Base-by-base conservation (phyloP, 2,797 vertebrate species). In the Schizothorax lantsangensis region DNA sequence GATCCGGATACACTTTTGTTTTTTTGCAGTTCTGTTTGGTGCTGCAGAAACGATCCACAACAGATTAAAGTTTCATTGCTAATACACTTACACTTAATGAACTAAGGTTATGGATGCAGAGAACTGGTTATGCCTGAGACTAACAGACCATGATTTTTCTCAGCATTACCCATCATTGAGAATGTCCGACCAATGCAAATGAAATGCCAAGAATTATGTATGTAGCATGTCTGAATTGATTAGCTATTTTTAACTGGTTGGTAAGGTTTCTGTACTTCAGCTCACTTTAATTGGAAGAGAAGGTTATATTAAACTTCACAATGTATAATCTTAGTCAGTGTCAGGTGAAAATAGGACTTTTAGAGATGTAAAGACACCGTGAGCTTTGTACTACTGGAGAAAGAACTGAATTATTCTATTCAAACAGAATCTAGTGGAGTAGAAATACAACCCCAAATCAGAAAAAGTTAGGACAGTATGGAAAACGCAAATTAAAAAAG, bases 191-290 rank as follows among this genome's bases (percentile, higher is more conserved):
- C 26, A 68, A 69, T 49, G 64, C 6, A 45, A 72, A 79, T 59
- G 19, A 85, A 79, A 71, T 3, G 11, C 5, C 21, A 43, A 59
- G 49, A 57, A 84, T 79, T 72, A 85, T 85, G 8, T 59, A 59
- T 71, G 59, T 84, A 36, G 75, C 66, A 72, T 47, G 84, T 85
- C 77, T 79, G 66, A 69, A 79, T n/a, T 69, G n/a, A 79, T 79
- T 62, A 59, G 74, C 66, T 85, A 71, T 59, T 85, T 79, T 85
- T 71, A 85, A 85, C 49, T 71, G 12, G 66, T 12, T 9, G 26
- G 36, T 57, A 72, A 59, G 52, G 38, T 59, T 79, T 72, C 75
- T 79, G 57, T 79, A 85, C 40, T 72, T 69, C 66, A 36, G 38
- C 52, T 57, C 17, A 36, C 26, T 72, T 72, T 62, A 79, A 79